These are phyloP conservation scores for Turdus rufiventris DNA, from an alignment of 2,113 vertebrate species.

Conservation along the genomic window DNA sequence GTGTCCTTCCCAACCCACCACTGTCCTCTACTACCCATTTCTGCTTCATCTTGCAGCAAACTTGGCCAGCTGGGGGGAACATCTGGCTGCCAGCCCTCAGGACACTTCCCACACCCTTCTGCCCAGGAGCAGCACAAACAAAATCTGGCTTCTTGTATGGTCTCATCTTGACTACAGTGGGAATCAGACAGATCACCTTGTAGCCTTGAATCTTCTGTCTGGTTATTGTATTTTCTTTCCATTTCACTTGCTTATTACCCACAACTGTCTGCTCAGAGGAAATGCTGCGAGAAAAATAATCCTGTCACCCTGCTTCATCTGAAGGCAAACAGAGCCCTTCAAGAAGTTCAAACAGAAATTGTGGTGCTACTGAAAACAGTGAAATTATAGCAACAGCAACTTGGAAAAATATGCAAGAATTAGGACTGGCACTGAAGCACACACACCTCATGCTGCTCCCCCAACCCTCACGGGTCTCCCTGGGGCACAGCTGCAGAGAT, in stretches of 20 bases:
- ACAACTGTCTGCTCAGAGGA: not conserved
- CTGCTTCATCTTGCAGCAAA: too few relatives aligned
- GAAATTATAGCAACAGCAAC: not conserved
- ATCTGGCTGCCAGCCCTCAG: not conserved
- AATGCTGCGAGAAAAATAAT: not conserved
- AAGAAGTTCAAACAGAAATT: not conserved
- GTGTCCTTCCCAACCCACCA: too few relatives aligned
- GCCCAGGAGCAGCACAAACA: not conserved
- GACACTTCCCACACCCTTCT: not conserved
- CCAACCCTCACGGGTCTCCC: rapidly evolving
- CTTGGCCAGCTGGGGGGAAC: not conserved
- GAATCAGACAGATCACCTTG: not conserved
- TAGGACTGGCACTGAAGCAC: not conserved
- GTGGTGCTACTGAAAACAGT: not conserved
- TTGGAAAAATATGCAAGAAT: not conserved
- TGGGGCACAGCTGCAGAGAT: not conserved
- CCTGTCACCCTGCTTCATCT: not conserved
- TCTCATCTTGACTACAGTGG: not conserved
- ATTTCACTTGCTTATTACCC: not conserved
- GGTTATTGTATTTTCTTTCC: not conserved
- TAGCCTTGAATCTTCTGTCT: not conserved
- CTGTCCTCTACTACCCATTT: too few relatives aligned
- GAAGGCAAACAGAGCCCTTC: not conserved
- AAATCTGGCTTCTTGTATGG: not conserved
- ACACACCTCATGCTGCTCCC: rapidly evolving